Percentiles rank a stretch among this genome's conserved stretches.
Evolutionary conservation across 2,797 vertebrate species (phyloP).

Genomic region (Pteronotus mesoamericanus): DNA sequence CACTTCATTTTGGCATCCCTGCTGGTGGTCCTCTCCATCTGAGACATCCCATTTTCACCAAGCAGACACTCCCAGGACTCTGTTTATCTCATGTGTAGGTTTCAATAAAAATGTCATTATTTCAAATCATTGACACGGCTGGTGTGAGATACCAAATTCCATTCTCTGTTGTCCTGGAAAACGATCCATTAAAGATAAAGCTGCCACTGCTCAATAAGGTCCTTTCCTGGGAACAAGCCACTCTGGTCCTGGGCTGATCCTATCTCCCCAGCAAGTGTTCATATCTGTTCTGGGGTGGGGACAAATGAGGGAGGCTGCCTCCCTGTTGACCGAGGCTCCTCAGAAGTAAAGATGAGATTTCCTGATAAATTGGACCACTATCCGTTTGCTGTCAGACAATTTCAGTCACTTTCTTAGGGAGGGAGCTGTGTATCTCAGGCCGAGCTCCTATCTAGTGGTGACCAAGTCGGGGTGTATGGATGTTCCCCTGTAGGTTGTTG

Average conservation of each 20-base stretch:
- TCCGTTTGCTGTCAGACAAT: background rate
- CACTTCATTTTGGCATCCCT: background rate
- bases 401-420: background rate
- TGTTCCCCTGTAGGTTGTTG: background rate
- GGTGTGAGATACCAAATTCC: slow-evolving; percentile 65
- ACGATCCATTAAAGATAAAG: slow-evolving; percentile 75
- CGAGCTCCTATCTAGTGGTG: fast-evolving
- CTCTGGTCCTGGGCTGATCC: slow-evolving; percentile 4
- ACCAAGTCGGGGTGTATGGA: fast-evolving
- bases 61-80: background rate
- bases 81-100: slow-evolving; percentile 63
- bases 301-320: background rate
- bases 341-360: background rate
- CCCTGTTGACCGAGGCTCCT: fast-evolving
- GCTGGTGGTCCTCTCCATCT: background rate
- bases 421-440: fast-evolving
- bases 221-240: background rate
- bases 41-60: background rate
- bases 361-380: background rate
- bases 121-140: slow-evolving; percentile 65
- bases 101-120: slow-evolving; percentile 75
- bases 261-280: slow-evolving; percentile 41
- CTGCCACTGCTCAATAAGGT: background rate
- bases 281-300: background rate
- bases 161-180: slow-evolving; percentile 53